phyloP scores from a whole-genome alignment of 2,797 vertebrate genomes.

The Anas georgica region DNA sequence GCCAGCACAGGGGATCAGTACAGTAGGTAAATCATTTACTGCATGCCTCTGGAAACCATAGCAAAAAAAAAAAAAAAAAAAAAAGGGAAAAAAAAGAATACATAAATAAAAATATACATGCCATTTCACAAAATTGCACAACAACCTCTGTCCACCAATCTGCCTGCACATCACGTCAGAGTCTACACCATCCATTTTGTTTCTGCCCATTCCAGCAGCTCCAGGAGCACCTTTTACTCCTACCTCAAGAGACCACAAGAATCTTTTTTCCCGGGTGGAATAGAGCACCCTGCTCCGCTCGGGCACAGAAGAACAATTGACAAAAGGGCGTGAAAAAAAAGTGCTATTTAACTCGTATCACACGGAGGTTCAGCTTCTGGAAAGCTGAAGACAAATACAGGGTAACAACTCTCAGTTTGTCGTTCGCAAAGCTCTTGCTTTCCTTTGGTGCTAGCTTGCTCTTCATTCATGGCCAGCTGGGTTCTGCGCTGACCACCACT shows the following conservation, averaged over 20 bases:
- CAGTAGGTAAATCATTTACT: slow-evolving; percentile 44
- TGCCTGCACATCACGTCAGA: neutral
- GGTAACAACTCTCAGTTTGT: neutral
- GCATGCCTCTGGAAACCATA: slow-evolving; percentile 62
- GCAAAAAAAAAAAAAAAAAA: neutral
- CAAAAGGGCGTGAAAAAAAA: neutral
- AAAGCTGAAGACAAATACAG: neutral
- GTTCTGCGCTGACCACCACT: neutral
- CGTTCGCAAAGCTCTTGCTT: neutral
- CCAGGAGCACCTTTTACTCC: neutral
- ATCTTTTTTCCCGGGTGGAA: neutral
- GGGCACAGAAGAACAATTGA: neutral
- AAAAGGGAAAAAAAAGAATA: neutral
- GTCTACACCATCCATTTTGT: neutral
- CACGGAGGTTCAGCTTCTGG: neutral
- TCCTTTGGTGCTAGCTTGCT: neutral
- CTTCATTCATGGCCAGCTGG: neutral
- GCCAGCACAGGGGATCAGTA: slow-evolving; percentile 51
- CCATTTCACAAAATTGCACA: slow-evolving; percentile 6
- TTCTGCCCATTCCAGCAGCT: neutral
- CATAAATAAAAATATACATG: slow-evolving; percentile 42
- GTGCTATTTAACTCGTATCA: neutral
- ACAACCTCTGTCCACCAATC: neutral
- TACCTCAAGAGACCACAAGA: neutral
- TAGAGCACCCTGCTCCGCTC: neutral